Evolutionary conservation across 2,797 vertebrate genomes (phyloP).

Genomic region (Acridotheres tristis): DNA sequence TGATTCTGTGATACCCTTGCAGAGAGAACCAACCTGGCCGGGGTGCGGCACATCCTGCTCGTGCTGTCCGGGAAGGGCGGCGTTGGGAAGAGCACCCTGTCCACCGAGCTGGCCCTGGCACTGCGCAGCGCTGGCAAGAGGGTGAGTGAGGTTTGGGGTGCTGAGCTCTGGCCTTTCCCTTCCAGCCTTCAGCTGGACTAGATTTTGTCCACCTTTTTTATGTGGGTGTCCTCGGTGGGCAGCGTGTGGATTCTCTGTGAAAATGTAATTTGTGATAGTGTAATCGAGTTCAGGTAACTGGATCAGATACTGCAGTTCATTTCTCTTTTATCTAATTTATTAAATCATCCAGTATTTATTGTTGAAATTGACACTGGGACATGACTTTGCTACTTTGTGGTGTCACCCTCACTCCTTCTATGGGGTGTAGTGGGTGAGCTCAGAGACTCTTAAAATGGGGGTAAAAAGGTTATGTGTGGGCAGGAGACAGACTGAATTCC

Average conservation of each 20-base stretch:
- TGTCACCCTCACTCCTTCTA: fast-evolving
- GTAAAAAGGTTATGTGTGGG: neutral
- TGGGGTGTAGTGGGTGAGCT: neutral
- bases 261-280: neutral
- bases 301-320: neutral
- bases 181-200: neutral
- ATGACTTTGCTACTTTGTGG: neutral
- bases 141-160: conserved; percentile 69
- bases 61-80: conserved; percentile 96
- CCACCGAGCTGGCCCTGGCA: conserved; percentile 87
- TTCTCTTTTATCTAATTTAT: neutral
- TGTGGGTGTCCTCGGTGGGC: fast-evolving
- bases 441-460: fast-evolving
- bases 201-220: fast-evolving
- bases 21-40: conserved; percentile 76
- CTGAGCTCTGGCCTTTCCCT: neutral
- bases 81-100: conserved; percentile 94
- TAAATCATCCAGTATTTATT: neutral
- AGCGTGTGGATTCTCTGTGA: fast-evolving
- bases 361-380: neutral
- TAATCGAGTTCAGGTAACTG: neutral
- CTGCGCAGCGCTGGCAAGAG: conserved; percentile 85
- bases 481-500: neutral
- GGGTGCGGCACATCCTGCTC: conserved; percentile 84
- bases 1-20: fast-evolving